These are phyloP conservation scores for Halocaridina rubra DNA, from an alignment of 2,888 invertebrate species.

Conservation along the genomic window DNA sequence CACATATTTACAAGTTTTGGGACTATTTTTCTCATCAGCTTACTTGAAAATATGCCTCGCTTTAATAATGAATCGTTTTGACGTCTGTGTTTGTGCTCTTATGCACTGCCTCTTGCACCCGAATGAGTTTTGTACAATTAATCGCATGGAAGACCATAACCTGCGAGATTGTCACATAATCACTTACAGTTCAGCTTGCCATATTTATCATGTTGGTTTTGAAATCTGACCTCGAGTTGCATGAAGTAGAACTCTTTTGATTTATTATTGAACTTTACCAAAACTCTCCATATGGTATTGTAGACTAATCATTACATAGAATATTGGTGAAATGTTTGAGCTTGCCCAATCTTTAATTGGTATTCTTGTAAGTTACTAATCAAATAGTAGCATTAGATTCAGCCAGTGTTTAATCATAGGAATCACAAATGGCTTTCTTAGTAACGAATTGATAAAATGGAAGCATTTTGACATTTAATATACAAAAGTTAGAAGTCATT, in stretches of 20 bases:
- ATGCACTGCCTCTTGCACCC: slow-evolving; percentile 24
- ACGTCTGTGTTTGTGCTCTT: slow-evolving; percentile 13
- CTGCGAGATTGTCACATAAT: not conserved
- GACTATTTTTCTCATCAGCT: not conserved
- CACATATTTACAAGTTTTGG: no score
- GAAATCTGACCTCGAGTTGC: not conserved
- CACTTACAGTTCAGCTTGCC: not conserved
- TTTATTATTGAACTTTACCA: not conserved
- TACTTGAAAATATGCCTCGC: not conserved
- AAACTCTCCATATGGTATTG: not conserved
- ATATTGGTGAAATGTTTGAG: not conserved
- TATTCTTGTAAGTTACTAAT: no score
- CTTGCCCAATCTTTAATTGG: not conserved
- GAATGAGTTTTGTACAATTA: not conserved
- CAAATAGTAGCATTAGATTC: no score
- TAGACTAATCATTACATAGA: not conserved
- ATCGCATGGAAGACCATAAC: slow-evolving; percentile 11
- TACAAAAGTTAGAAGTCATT: no score
- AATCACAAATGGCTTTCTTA: not conserved
- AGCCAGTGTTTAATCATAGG: no score
- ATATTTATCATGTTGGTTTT: not conserved
- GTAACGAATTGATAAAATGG: no score
- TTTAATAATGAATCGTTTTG: not conserved
- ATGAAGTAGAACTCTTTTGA: not conserved
- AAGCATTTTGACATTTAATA: not conserved